Percentiles rank a stretch among this genome's conserved stretches.
These are phyloP conservation scores for Orthonevra nobilis DNA, from an alignment of 2,888 invertebrate species.

Conservation along the genomic window DNA sequence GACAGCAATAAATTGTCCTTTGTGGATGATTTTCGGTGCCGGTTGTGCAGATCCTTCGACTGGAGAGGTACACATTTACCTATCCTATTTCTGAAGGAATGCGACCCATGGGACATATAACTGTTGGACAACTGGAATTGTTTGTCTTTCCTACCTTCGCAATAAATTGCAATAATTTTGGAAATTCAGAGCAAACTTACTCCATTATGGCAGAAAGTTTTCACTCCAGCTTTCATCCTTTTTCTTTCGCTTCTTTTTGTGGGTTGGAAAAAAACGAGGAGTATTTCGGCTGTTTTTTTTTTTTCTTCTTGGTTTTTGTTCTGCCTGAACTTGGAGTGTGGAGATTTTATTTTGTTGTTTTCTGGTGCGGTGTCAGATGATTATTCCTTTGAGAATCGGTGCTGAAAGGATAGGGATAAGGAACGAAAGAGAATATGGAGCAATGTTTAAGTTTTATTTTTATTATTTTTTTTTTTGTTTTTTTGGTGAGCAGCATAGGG, in stretches of 20 bases:
- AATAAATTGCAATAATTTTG: slow-evolving; percentile 64
- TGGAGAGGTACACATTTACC: slow-evolving; percentile 28
- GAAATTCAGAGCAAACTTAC: slow-evolving; percentile 49
- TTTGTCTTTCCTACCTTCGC: slow-evolving; percentile 65
- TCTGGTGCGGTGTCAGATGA: slow-evolving; percentile 19
- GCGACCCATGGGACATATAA: slow-evolving; percentile 64
- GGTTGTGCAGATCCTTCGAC: slow-evolving; percentile 1
- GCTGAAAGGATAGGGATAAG: background rate
- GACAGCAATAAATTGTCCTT: slow-evolving; percentile 58
- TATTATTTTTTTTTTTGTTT: slow-evolving; percentile 9
- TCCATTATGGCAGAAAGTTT: slow-evolving; percentile 36
- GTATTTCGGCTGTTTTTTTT: background rate
- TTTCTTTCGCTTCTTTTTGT: background rate
- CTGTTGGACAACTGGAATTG: slow-evolving; percentile 61
- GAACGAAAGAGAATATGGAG: background rate
- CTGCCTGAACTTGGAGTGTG: background rate
- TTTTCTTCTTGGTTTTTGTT: background rate
- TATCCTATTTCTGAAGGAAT: slow-evolving; percentile 40
- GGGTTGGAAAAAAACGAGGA: background rate
- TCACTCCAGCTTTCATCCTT: background rate
- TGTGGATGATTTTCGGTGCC: slow-evolving; percentile 26
- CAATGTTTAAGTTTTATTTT: slow-evolving; percentile 33
- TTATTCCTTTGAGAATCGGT: slow-evolving; percentile 39
- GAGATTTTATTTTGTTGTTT: slow-evolving; percentile 15
- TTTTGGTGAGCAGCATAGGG: background rate